Percentiles rank a stretch among this genome's conserved stretches.
These are phyloP conservation scores for Seriola dumerili DNA, from an alignment of 2,113 vertebrate species.

Conservation along the genomic window DNA sequence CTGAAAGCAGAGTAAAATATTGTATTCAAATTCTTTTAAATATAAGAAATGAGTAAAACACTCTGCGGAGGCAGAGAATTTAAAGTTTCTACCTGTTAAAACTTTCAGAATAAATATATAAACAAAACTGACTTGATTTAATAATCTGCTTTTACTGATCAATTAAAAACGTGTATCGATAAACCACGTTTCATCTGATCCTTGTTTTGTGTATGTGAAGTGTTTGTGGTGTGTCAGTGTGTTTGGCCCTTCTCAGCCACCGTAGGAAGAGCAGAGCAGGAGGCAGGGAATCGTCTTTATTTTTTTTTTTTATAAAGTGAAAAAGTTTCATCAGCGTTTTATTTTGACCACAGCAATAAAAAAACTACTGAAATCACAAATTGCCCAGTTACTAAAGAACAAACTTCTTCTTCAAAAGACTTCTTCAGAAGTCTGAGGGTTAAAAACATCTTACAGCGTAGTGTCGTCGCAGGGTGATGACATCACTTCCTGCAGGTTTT, in stretches of 20 bases:
- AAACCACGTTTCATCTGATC: too few relatives aligned
- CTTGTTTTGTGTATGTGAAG: background rate
- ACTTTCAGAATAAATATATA: too few relatives aligned
- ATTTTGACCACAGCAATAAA: constrained; percentile 3
- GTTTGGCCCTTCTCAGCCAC: background rate
- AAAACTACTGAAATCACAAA: background rate
- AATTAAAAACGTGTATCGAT: too few relatives aligned
- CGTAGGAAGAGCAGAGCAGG: background rate
- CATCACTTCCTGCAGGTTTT: constrained; percentile 81
- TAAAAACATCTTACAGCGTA: background rate
- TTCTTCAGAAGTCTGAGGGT: background rate
- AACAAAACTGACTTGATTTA: too few relatives aligned
- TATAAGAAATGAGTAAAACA: too few relatives aligned
- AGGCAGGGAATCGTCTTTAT: constrained; percentile 3
- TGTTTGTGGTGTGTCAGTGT: background rate
- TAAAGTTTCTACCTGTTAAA: too few relatives aligned
- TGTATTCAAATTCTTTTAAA: too few relatives aligned
- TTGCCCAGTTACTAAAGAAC: constrained; percentile 13
- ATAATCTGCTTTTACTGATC: too few relatives aligned
- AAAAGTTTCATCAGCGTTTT: background rate
- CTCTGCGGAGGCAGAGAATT: too few relatives aligned
- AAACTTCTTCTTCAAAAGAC: background rate
- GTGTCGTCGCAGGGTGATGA: constrained; percentile 1
- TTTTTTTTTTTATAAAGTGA: constrained; percentile 9
- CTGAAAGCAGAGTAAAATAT: too few relatives aligned